Conservation (phyloP, 2,888 invertebrate species). For the Geophilus truncorum region DNA sequence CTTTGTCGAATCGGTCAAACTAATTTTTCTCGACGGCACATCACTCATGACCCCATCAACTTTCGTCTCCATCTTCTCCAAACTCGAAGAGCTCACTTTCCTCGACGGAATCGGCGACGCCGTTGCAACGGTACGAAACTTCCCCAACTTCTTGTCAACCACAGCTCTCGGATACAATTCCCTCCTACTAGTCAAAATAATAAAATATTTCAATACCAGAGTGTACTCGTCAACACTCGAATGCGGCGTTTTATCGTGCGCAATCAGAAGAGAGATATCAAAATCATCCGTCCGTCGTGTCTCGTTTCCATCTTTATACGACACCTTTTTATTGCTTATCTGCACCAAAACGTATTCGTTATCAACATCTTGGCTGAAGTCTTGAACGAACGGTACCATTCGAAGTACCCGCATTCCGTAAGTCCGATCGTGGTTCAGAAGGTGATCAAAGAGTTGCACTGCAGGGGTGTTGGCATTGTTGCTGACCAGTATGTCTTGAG, state of each 20-base stretch:
- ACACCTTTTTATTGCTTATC: slow-evolving; percentile 56
- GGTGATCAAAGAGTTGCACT: slow-evolving; percentile 63
- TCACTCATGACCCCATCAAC: neutral
- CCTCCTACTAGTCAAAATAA: slow-evolving; percentile 57
- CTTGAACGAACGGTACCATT: slow-evolving; percentile 53
- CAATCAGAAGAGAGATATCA: slow-evolving; percentile 62
- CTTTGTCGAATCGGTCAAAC: neutral
- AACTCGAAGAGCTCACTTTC: slow-evolving; percentile 28
- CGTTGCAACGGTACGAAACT: slow-evolving; percentile 56
- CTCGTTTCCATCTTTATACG: slow-evolving; percentile 58
- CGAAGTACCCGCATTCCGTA: slow-evolving; percentile 63
- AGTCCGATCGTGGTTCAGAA: slow-evolving; percentile 61
- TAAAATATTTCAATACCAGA: slow-evolving; percentile 56
- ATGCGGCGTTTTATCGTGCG: slow-evolving; percentile 50
- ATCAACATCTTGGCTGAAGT: slow-evolving; percentile 42
- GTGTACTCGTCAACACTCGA: slow-evolving; percentile 44
- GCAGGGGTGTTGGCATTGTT: too few species aligned
- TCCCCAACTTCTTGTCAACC: slow-evolving; percentile 58
- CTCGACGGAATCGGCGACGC: slow-evolving; percentile 32
- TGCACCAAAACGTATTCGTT: slow-evolving; percentile 62
- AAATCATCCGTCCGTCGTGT: slow-evolving; percentile 61
- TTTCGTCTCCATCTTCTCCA: neutral
- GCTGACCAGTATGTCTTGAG: slow-evolving; percentile 59
- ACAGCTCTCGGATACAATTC: slow-evolving; percentile 56
- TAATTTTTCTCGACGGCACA: neutral